phyloP scores from a whole-genome alignment of 2,888 invertebrate genomes.

The Ceramica pisi region DNA sequence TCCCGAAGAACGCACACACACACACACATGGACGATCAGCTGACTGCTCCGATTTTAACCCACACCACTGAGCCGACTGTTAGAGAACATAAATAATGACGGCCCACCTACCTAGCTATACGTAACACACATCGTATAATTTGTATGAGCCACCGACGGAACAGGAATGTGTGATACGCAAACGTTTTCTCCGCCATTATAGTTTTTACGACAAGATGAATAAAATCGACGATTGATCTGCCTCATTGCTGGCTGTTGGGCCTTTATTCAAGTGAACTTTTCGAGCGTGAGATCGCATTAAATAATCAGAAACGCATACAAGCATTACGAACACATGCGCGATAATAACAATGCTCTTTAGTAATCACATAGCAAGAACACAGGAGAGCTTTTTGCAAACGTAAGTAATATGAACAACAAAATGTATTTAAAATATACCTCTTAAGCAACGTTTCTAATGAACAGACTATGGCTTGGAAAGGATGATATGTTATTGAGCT shows the following conservation, averaged over 20 bases:
- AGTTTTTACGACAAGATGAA: constrained; percentile 82
- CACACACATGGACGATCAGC: constrained; percentile 87
- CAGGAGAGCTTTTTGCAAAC: constrained; percentile 50
- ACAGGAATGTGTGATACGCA: constrained; percentile 87
- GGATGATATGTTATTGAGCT: constrained; percentile 1
- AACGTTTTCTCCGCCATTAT: constrained; percentile 82
- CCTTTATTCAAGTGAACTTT: constrained; percentile 74
- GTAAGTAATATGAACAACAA: constrained; percentile 27
- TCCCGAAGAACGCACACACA: constrained; percentile 90
- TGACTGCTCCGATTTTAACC: constrained; percentile 91
- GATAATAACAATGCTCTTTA: constrained; percentile 75
- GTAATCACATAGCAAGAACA: constrained; percentile 57
- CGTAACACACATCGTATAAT: constrained; percentile 89
- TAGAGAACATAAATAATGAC: constrained; percentile 91
- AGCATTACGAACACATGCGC: constrained; percentile 80
- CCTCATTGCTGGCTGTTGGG: constrained; percentile 77
- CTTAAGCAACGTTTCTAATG: constrained; percentile 4
- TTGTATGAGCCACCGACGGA: constrained; percentile 87
- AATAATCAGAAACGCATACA: constrained; percentile 86
- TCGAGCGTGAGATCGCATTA: constrained; percentile 85
- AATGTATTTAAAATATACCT: constrained; percentile 17
- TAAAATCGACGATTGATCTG: constrained; percentile 80
- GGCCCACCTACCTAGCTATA: constrained; percentile 90
- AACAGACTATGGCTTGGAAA: constrained; percentile 1
- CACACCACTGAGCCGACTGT: constrained; percentile 88